These are phyloP conservation scores for Triplophysa rosa DNA, from an alignment of 2,113 vertebrate species.

Conservation along the genomic window DNA sequence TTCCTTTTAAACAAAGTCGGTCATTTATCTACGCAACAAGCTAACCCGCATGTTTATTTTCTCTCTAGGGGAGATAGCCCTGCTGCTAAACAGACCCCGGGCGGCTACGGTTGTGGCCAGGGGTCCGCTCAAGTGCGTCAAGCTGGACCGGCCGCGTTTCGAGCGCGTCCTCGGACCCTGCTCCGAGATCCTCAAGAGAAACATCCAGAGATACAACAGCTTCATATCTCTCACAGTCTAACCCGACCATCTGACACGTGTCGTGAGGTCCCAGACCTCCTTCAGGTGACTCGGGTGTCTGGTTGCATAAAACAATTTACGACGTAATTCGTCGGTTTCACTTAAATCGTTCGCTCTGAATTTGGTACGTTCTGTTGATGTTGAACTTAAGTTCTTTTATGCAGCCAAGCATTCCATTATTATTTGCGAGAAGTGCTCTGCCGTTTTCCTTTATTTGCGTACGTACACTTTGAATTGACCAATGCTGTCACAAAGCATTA, in stretches of 20 bases:
- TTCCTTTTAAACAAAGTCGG: background rate
- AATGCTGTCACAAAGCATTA: constrained; percentile 78
- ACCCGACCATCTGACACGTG: constrained; percentile 57
- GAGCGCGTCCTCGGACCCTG: constrained; percentile 95
- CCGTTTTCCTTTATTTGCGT: constrained; percentile 65
- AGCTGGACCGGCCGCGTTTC: constrained; percentile 94
- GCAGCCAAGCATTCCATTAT: constrained; percentile 1
- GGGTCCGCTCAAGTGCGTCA: constrained; percentile 91
- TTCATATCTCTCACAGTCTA: constrained; percentile 97
- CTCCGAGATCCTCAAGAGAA: constrained; percentile 96
- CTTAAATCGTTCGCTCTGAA: background rate
- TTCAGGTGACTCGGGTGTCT: background rate
- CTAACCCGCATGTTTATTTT: background rate
- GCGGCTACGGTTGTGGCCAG: constrained; percentile 93
- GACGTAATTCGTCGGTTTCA: background rate
- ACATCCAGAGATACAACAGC: constrained; percentile 98
- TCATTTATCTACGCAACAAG: background rate
- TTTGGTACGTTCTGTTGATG: background rate
- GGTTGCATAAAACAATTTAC: constrained; percentile 33
- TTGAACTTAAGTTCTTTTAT: constrained; percentile 7
- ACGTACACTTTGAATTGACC: constrained; percentile 78
- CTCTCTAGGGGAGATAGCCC: constrained; percentile 86
- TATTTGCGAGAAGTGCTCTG: constrained; percentile 49
- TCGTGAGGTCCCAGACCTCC: constrained; percentile 21
- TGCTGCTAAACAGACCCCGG: constrained; percentile 91